phyloP scores from a whole-genome alignment of 2,888 invertebrate genomes.

The Drosophila mimica region DNA sequence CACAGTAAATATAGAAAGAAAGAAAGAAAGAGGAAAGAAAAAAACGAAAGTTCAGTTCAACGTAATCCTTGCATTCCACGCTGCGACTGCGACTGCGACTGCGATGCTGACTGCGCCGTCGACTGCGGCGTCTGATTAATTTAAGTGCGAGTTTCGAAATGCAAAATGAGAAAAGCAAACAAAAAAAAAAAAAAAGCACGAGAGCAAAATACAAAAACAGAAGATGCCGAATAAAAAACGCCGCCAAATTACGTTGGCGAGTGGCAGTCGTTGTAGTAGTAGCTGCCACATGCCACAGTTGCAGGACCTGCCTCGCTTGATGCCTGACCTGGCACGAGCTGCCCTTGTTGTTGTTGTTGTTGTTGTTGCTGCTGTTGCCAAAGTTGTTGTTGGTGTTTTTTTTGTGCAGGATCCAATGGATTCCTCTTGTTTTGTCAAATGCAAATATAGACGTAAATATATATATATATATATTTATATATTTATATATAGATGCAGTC shows the following conservation, averaged over 20 bases:
- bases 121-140: conserved; percentile 74
- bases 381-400: neutral
- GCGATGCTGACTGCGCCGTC: conserved; percentile 10
- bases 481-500: neutral
- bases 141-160: conserved; percentile 76
- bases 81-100: neutral
- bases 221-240: conserved; percentile 47
- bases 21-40: neutral
- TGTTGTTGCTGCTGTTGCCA: conserved; percentile 11
- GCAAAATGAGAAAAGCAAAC: conserved; percentile 51
- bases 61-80: conserved; percentile 2
- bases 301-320: conserved; percentile 50
- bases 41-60: conserved; percentile 27
- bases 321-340: conserved; percentile 58
- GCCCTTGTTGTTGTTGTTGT: conserved; percentile 17
- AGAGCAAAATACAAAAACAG: conserved; percentile 9
- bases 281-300: conserved; percentile 43
- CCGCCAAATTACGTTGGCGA: conserved; percentile 73
- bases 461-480: conserved; percentile 20
- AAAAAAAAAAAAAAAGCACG: conserved; percentile 16
- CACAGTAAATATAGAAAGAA: neutral
- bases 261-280: conserved; percentile 5
- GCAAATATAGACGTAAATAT: conserved; percentile 74
- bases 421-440: conserved; percentile 75
- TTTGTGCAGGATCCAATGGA: conserved; percentile 15